Conservation (phyloP, 1,140 invertebrate species). For the Aphelinus certus region DNA sequence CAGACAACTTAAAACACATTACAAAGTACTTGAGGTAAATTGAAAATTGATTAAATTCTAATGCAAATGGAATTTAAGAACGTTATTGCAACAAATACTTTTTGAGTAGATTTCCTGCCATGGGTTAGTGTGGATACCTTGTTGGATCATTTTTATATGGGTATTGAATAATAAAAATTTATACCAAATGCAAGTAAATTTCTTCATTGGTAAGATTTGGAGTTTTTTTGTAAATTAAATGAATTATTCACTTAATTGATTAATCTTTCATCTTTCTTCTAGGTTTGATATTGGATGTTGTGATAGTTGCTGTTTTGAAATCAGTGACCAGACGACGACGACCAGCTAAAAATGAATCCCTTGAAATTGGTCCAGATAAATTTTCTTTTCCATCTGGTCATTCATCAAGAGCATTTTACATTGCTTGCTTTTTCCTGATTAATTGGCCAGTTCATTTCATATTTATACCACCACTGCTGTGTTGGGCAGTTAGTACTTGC, state of each 20-base stretch:
- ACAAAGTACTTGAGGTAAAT: slow-evolving; percentile 75
- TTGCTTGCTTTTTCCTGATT: slow-evolving; percentile 77
- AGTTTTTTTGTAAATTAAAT: too few relatives aligned
- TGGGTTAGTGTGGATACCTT: slow-evolving; percentile 85
- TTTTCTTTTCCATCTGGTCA: slow-evolving; percentile 98
- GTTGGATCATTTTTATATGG: slow-evolving; percentile 80
- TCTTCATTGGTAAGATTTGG: slow-evolving; percentile 76
- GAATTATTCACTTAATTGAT: too few relatives aligned
- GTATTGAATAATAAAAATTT: slow-evolving; percentile 71
- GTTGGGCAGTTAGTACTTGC: slow-evolving; percentile 80
- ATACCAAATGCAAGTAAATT: slow-evolving; percentile 85
- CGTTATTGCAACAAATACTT: slow-evolving; percentile 27
- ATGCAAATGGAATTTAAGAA: background rate
- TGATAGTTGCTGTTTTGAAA: slow-evolving; percentile 85
- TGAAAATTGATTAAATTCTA: background rate
- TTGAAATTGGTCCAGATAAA: slow-evolving; percentile 78
- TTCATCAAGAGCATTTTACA: slow-evolving; percentile 83
- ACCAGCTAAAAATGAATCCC: slow-evolving; percentile 75
- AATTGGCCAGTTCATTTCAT: slow-evolving; percentile 72
- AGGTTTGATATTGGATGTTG: slow-evolving; percentile 88
- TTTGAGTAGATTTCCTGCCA: slow-evolving; percentile 82
- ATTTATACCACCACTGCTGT: slow-evolving; percentile 71
- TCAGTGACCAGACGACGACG: slow-evolving; percentile 79
- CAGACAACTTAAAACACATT: slow-evolving; percentile 71
- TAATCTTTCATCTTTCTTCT: slow-evolving; percentile 53